Evolutionary conservation across 2,888 invertebrate species (phyloP).

Genomic region (Drosophila rellima): DNA sequence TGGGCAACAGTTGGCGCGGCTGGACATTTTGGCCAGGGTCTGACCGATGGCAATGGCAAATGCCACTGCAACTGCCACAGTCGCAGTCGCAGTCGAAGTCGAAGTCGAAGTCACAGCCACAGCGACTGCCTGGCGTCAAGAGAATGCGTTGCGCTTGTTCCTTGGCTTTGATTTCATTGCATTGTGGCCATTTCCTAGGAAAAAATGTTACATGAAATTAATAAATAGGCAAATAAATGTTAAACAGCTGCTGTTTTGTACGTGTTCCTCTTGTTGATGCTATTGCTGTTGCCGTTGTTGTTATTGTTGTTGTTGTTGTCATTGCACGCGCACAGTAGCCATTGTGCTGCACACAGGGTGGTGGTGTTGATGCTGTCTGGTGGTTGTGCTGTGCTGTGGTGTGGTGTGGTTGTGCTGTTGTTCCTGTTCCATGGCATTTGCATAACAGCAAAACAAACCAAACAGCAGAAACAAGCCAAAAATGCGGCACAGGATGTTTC

Average conservation of each 20-base stretch:
- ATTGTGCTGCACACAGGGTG: constrained; percentile 80
- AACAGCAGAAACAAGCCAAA: constrained; percentile 44
- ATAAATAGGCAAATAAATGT: constrained; percentile 81
- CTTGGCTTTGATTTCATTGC: constrained; percentile 78
- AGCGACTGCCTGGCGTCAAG: constrained; percentile 80
- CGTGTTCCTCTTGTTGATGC: constrained; percentile 69
- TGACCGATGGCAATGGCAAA: constrained; percentile 60
- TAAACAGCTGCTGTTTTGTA: constrained; percentile 82
- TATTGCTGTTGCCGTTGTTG: constrained; percentile 34
- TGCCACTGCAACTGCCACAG: constrained; percentile 44
- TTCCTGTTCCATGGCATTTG: constrained; percentile 59
- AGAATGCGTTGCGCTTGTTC: constrained; percentile 81
- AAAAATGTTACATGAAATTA: constrained; percentile 82
- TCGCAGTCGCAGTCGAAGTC: not conserved
- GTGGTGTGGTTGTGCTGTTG: constrained; percentile 28
- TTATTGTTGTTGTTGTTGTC: constrained; percentile 57
- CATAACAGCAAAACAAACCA: constrained; percentile 62
- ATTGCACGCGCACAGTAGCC: constrained; percentile 79
- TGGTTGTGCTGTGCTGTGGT: constrained; percentile 45
- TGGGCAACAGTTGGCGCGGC: constrained; percentile 64
- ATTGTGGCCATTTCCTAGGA: constrained; percentile 80
- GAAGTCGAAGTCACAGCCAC: constrained; percentile 14
- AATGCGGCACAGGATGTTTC: constrained; percentile 58
- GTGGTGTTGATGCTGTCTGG: constrained; percentile 38
- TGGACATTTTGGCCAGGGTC: constrained; percentile 71